A percentile compares a stretch with the other conserved stretches of the same genome.
Evolutionary conservation across 2,113 vertebrate species (phyloP).

Genomic region (Ageneiosus marmoratus): DNA sequence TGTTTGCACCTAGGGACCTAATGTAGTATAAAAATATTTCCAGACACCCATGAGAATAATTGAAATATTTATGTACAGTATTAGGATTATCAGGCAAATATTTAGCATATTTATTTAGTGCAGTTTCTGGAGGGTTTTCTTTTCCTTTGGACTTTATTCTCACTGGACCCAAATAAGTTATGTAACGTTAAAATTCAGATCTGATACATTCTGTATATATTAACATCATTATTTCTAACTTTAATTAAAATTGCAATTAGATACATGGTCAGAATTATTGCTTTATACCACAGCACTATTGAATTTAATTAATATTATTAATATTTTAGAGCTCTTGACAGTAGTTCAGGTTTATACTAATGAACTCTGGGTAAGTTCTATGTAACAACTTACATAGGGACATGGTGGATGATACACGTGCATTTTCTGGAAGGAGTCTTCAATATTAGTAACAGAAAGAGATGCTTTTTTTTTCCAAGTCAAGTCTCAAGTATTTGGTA

Average conservation of each 20-base stretch:
- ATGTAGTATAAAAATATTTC: neutral
- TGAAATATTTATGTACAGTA: neutral
- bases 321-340: neutral
- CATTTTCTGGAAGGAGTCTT: neutral
- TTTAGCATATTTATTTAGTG: neutral
- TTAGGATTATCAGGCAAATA: neutral
- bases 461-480: too few species aligned
- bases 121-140: neutral
- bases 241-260: neutral
- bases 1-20: neutral
- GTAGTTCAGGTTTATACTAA: neutral
- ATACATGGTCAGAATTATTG: neutral
- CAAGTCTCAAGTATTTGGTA: too few species aligned
- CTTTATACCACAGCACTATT: neutral
- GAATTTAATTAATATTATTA: neutral
- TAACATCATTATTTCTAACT: neutral
- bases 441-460: neutral
- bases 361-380: neutral
- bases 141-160: neutral
- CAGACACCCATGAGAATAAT: neutral
- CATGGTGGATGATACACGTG: neutral
- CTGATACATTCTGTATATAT: neutral
- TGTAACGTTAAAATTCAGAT: neutral
- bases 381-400: neutral
- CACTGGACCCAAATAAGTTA: neutral